A percentile compares a stretch with the other conserved stretches of the same genome.
phyloP scores from a whole-genome alignment of 2,113 vertebrate genomes.

The Sphaerodactylus townsendi region DNA sequence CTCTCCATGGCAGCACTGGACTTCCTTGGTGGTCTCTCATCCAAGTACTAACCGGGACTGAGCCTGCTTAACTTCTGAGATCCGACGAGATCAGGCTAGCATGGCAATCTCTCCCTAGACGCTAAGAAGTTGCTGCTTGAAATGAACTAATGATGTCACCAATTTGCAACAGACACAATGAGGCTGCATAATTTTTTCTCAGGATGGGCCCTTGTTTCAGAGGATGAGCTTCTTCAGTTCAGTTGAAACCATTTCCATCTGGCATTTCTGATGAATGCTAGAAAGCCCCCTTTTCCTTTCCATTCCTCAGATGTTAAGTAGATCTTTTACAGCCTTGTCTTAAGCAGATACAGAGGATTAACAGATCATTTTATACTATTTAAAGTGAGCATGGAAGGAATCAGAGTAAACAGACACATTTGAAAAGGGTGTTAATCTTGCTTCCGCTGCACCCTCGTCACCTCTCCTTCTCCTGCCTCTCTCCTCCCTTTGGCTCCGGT shows the following conservation, averaged over 20 bases:
- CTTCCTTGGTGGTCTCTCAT: no score
- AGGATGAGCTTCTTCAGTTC: background rate
- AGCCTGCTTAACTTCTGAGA: no score
- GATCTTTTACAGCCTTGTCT: conserved; percentile 67
- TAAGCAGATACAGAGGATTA: conserved; percentile 69
- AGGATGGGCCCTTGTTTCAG: conserved; percentile 6
- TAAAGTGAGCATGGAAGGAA: conserved; percentile 56
- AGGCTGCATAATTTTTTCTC: background rate
- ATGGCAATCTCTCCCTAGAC: background rate
- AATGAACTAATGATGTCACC: background rate
- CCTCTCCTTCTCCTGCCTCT: conserved; percentile 6
- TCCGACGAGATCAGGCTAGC: no score
- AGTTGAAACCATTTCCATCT: conserved; percentile 17
- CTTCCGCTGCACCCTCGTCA: conserved; percentile 20
- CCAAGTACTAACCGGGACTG: no score
- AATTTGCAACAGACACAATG: background rate
- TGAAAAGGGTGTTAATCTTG: conserved; percentile 48
- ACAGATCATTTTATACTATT: conserved; percentile 64
- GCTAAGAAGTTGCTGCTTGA: background rate
- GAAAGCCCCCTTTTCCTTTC: background rate
- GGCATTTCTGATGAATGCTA: conserved; percentile 43
- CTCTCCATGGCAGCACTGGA: no score
- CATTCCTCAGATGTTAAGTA: conserved; percentile 70
- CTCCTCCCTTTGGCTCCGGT: conserved; percentile 14
- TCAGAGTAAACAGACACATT: conserved; percentile 63